A percentile compares a stretch with the other conserved stretches of the same genome.
These are phyloP conservation scores for Columba guinea DNA, from an alignment of 2,797 vertebrate species.

Conservation along the genomic window DNA sequence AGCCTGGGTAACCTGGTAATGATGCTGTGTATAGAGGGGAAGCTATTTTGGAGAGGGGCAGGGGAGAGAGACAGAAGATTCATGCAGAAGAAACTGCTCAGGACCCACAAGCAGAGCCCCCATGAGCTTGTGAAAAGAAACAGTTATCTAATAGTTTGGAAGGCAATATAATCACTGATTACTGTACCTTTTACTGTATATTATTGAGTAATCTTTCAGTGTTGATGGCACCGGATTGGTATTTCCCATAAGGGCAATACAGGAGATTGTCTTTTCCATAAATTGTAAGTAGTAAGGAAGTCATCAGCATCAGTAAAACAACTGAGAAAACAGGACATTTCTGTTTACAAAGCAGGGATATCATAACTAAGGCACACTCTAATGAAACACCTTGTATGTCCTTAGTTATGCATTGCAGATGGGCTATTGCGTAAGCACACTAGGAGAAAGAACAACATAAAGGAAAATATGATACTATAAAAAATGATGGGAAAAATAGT, in stretches of 20 bases:
- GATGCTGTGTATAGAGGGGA: background rate
- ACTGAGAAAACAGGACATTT: background rate
- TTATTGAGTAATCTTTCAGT: background rate
- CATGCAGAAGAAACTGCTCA: background rate
- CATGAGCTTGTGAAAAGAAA: background rate
- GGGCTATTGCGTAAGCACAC: background rate
- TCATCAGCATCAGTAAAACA: background rate
- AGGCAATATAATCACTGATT: background rate
- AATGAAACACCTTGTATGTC: constrained; percentile 51
- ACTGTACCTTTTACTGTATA: background rate
- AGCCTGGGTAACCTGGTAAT: background rate
- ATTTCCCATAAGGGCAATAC: background rate
- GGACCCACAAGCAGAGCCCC: background rate
- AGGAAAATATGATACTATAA: constrained; percentile 23
- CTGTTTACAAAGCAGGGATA: background rate
- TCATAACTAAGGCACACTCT: background rate
- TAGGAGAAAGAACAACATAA: background rate
- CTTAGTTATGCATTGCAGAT: constrained; percentile 26
- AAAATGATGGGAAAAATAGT: constrained; percentile 22
- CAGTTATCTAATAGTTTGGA: background rate
- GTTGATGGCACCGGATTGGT: background rate
- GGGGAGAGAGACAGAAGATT: background rate
- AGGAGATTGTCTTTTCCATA: background rate
- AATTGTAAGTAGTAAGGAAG: background rate
- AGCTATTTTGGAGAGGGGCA: background rate